Evolutionary conservation across 2,888 invertebrate genomes (phyloP), one percentile per base, ranked within the genome.

Genomic region (Psylliodes chrysocephalus): DNA sequence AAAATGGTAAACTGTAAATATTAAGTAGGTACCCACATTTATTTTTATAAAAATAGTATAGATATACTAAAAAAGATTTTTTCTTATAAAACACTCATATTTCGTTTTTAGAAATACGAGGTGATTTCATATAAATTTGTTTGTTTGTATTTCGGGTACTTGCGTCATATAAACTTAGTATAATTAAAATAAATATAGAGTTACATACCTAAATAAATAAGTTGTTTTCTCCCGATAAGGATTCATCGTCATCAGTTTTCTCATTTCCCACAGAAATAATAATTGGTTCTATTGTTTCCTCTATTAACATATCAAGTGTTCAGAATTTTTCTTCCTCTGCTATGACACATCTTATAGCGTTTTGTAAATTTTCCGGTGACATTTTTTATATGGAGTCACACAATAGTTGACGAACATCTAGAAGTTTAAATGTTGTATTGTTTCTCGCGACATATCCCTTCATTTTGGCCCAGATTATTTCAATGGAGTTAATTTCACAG

Each of bases 241-340:
- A 30, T 5, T 30, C 30, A 30, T 30, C 10, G 10, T 30, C 30
- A 30, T 30, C 30, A 30, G 30, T 30, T 30, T 30, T 10, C 30
- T 30, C 30, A 6, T 10, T 44, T 44, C 44, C 3, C 44, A 44
- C n/a, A 44, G 19, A 44, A 44, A 19, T 44, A 40, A 44, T 44
- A 44, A 44, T 44, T 44, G 19, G 2, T n/a, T 18, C 19, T 44
- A 44, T 44, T 44, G 1, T 19, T 44, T 44, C 19, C n/a, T 4
- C 19, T 44, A 44, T 19, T 44, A 19, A 44, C 44, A 44, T 44
- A 18, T 44, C 19, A 19, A 19, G 44, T 44, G 18, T 44, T 8
- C 42, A 42, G 12, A 42, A 42, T 42, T 15, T 42, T 14, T 15
- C 42, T 14, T 42, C 42, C 42, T 42, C 42, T 42, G 42, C 12